phyloP scores from a whole-genome alignment of 30 jellyfish, hydroid and myxozoan species.

The Pseudorhiza aurosa region DNA sequence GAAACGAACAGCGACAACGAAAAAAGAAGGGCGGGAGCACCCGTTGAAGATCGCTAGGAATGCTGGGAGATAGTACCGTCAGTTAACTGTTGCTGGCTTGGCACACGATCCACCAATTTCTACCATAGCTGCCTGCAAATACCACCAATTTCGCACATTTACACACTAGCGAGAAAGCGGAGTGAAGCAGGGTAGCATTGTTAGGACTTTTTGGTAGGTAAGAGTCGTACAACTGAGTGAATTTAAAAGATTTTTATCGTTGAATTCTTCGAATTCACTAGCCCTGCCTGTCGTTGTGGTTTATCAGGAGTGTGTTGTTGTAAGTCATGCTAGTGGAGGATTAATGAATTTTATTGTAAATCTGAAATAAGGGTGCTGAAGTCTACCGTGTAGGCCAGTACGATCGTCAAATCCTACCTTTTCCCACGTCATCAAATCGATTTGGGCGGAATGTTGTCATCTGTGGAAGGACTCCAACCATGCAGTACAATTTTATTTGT shows the following conservation, averaged over 20 bases:
- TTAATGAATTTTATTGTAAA: no score
- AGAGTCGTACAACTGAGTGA: background rate
- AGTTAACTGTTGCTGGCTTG: conserved; percentile 71
- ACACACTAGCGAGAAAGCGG: background rate
- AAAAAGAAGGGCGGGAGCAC: conserved; percentile 74
- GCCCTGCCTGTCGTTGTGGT: conserved; percentile 15
- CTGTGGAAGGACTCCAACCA: no score
- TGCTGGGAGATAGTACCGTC: conserved; percentile 61
- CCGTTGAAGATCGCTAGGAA: conserved; percentile 51
- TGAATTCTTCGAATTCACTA: background rate
- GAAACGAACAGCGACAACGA: conserved; percentile 20
- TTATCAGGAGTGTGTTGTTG: background rate
- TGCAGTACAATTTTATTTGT: no score
- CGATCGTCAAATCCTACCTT: no score
- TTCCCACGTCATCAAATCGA: no score
- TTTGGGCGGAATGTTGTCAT: no score
- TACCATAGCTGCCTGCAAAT: background rate
- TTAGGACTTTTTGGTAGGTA: background rate
- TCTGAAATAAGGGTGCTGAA: no score
- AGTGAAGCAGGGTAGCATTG: background rate
- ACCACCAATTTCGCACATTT: background rate
- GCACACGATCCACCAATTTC: conserved; percentile 16
- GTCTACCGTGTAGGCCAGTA: no score
- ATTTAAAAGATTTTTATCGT: background rate
- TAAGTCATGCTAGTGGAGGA: background rate